phyloP scores from a whole-genome alignment of 2,797 vertebrate species.

The Amazonetta brasiliensis region DNA sequence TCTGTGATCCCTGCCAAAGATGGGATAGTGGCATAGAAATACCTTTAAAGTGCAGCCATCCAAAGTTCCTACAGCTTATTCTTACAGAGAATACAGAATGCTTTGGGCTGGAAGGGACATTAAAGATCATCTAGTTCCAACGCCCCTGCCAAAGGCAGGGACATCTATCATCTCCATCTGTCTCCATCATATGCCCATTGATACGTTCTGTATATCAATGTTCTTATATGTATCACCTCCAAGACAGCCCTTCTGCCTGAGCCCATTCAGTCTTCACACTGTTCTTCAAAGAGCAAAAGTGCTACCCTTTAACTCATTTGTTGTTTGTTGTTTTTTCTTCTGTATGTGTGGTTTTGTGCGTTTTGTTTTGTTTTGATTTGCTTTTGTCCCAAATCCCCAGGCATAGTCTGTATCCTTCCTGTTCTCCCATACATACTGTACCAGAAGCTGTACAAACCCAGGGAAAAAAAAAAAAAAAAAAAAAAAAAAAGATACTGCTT shows the following conservation, averaged over 20 bases:
- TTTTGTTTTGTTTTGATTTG: background rate
- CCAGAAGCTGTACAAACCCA: background rate
- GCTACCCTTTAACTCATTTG: accelerated
- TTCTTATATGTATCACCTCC: background rate
- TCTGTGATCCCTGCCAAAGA: background rate
- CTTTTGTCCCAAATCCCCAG: background rate
- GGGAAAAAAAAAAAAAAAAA: background rate
- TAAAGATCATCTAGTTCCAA: background rate
- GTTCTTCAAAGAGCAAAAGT: background rate
- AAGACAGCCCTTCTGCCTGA: background rate
- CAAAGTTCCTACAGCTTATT: too few relatives aligned
- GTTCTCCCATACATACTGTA: background rate
- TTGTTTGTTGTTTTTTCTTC: background rate
- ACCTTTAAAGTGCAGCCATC: background rate
- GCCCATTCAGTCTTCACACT: background rate
- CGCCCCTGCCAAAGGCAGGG: background rate
- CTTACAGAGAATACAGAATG: background rate
- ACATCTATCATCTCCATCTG: background rate
- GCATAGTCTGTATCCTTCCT: background rate
- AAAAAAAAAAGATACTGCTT: background rate
- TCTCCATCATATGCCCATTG: background rate
- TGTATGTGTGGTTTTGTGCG: background rate
- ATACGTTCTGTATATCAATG: accelerated
- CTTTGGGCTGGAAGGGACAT: background rate
- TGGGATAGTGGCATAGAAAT: background rate